Conservation (phyloP, 2,797 vertebrate genomes). For the Scolopax bukidnonensis region DNA sequence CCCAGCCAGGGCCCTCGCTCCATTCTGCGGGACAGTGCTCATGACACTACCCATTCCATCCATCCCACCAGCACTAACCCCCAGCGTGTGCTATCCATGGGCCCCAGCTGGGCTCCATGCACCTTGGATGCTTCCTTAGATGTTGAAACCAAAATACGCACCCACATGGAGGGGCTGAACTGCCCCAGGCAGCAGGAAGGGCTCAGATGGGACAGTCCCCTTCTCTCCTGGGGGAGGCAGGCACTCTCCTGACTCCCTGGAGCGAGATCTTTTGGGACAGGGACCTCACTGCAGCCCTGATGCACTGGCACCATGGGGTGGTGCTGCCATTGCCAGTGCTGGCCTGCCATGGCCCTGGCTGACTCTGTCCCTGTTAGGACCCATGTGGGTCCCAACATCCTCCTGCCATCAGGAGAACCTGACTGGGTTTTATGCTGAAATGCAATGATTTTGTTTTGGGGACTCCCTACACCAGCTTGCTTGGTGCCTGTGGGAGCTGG, state of each 20-base stretch:
- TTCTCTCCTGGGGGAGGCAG: not conserved
- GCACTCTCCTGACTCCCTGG: not conserved
- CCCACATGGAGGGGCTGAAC: not conserved
- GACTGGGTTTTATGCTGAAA: not conserved
- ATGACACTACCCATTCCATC: slow-evolving; percentile 37
- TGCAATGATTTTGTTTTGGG: not conserved
- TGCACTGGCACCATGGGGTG: not conserved
- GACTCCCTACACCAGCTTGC: not conserved
- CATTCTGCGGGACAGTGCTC: slow-evolving; percentile 31
- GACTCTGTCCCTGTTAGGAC: not conserved
- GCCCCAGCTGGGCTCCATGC: not conserved
- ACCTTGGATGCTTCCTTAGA: not conserved
- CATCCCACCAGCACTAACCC: slow-evolving; percentile 35
- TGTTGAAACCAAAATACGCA: not conserved
- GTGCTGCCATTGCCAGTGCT: not conserved
- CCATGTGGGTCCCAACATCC: not conserved
- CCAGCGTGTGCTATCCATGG: slow-evolving; percentile 29
- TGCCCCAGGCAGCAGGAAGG: not conserved
- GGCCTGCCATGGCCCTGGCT: not conserved
- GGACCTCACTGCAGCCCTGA: not conserved
- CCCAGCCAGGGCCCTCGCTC: not conserved
- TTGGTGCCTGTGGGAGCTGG: not conserved
- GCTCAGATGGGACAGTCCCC: accelerated
- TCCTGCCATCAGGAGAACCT: not conserved
- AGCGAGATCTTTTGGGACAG: not conserved